Base-by-base conservation (phyloP, 2,888 invertebrate species). In the Tetragnatha montana region DNA sequence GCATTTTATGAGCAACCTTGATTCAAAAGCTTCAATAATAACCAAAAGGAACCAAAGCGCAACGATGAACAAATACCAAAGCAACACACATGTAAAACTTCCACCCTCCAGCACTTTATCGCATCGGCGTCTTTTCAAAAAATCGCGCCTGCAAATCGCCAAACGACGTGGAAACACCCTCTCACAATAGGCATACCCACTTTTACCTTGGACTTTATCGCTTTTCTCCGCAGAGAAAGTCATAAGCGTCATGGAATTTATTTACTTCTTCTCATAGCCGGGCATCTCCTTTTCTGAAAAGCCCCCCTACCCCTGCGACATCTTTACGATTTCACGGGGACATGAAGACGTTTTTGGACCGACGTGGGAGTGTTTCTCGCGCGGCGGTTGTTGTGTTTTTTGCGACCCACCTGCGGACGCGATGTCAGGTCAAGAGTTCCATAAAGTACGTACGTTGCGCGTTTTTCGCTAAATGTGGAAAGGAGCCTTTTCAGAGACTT, bases 231-330 rank as follows among this genome's bases (percentile, higher is more conserved):
- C 73, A 68, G 68, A 49, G 68, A 84, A 89, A 89, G 89, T 89
- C 84, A 85, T 89, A 89, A 89, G 70, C 80, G 85, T 89, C 89
- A 81, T 70, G 17, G 68, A 50, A 75, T 71, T 89, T 89, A 85
- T 89, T 89, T 84, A 89, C 81, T 60, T 68, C 79, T 49, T 74
- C 22, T 79, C 35, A 74, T 51, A 7, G 60, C 74, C 71, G 35
- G 22, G n/a, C 35, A 35, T 75, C 76, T 73, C 87, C 69, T 47
- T 49, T 49, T 68, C 49, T 47, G 49, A 81, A n/a, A 87, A 76
- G 76, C 81, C 87, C 78, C 47, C 83, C 81, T 49, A 14, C 6
- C 60, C 17, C 81, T 35, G 14, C 47, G 89, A 89, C 80, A 85
- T 85, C 78, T 89, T 89, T 85, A 89, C 81, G 89, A 88, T 68